Evolutionary conservation across 2,888 invertebrate species (phyloP), one percentile per base, ranked within the genome.

Genomic region (Punctoribates punctum): DNA sequence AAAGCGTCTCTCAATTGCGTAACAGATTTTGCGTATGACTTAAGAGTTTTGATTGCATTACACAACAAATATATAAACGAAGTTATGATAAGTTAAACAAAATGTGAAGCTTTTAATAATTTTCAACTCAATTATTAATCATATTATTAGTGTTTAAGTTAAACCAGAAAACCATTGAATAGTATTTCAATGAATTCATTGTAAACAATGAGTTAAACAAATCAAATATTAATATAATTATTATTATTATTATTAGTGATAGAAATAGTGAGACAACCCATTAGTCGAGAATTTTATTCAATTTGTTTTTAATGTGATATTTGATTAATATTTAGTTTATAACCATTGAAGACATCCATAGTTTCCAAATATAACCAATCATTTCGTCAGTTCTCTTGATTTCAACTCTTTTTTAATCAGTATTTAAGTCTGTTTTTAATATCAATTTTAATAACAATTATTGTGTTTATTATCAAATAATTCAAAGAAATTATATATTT

Each of bases 21-120:
- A 62, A 62, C 62, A 62, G 62, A 27, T 13, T 62, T 17, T 62
- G 62, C 34, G 62, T 62, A 20, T 54, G 23, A 54, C 54, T n/a
- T 23, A n/a, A 54, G 9, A 54, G 20, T 23, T 9, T 54, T 54
- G 34, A 34, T 34, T 34, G 34, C 34, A 34, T 34, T 34, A 34
- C 4, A 34, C 4, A n/a, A 5, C 11, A 62, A 13, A 25, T 25
- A 25, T n/a, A 60, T 42, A 42, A 25, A 11, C 27, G 62, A 62
- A 34, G 62, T 62, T 29, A 62, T 62, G 3, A 34, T 62, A 34
- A 34, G 34, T 29, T 29, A 15, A 34, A 62, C 62, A 62, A 62
- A 62, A 62, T 62, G 62, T 62, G 34, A 62, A 34, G 29, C 17
- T 62, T 34, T 62, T 62, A 5, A 42, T 42, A 42, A 9, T 42